Percentiles rank a stretch among this genome's conserved stretches.
Conservation (phyloP, 2,888 invertebrate species). For the Synanthedon tipuliformis region DNA sequence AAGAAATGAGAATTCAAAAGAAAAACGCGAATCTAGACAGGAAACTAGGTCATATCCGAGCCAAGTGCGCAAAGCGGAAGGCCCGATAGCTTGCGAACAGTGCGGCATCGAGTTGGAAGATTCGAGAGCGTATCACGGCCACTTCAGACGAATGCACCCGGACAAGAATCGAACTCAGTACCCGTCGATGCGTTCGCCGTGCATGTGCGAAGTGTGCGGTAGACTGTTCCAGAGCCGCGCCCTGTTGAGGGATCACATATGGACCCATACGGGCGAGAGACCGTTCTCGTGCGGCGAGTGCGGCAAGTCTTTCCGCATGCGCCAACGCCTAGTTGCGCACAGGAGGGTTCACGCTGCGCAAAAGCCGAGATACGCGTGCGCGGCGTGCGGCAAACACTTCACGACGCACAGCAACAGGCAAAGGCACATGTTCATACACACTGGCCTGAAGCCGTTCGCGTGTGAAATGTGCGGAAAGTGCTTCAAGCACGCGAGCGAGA, state of each 20-base stretch:
- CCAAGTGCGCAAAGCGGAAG: slow-evolving; percentile 35
- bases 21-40: slow-evolving; percentile 14
- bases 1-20: slow-evolving; percentile 20
- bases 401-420: slow-evolving; percentile 51
- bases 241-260: slow-evolving; percentile 54
- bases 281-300: slow-evolving; percentile 55
- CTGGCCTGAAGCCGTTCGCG: slow-evolving; percentile 46
- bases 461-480: slow-evolving; percentile 57
- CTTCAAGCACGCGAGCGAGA: slow-evolving; percentile 54
- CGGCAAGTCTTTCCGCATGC: slow-evolving; percentile 50
- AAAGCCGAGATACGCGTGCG: slow-evolving; percentile 35
- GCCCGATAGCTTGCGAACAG: slow-evolving; percentile 52
- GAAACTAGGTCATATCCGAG: slow-evolving; percentile 25
- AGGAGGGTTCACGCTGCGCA: slow-evolving; percentile 36
- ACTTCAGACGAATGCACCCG: slow-evolving; percentile 54
- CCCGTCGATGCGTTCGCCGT: slow-evolving; percentile 50
- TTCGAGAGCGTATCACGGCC: slow-evolving; percentile 49
- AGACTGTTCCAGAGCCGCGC: slow-evolving; percentile 57
- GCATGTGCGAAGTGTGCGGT: slow-evolving; percentile 49
- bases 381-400: slow-evolving; percentile 50
- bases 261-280: slow-evolving; percentile 56
- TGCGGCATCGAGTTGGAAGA: slow-evolving; percentile 49
- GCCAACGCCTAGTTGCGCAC: slow-evolving; percentile 48
- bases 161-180: slow-evolving; percentile 57
- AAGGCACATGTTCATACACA: slow-evolving; percentile 60